These are phyloP conservation scores for Eurytoma adleriae DNA, from an alignment of 2,888 invertebrate species.

Conservation along the genomic window DNA sequence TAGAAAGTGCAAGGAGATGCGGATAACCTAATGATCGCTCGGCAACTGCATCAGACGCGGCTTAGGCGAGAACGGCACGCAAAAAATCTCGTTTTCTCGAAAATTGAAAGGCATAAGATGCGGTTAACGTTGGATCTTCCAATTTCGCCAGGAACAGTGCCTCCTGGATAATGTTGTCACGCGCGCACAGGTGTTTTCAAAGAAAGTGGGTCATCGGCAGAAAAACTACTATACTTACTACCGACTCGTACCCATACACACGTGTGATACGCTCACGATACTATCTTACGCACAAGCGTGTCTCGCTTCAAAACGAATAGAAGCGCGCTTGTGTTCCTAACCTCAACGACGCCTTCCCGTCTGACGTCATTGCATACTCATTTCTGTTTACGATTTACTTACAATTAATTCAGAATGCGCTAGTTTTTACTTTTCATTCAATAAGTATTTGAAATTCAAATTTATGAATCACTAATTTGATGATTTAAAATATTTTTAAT, in stretches of 20 bases:
- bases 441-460: too few species aligned
- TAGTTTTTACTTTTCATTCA: too few species aligned
- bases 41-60: not conserved
- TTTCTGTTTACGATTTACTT: not conserved
- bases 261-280: not conserved
- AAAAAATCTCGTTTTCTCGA: not conserved
- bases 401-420: too few species aligned
- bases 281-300: not conserved
- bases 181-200: constrained; percentile 1
- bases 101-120: not conserved
- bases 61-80: not conserved
- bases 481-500: too few species aligned
- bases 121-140: not conserved
- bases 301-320: not conserved
- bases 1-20: too few species aligned
- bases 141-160: not conserved
- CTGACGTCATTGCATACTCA: not conserved
- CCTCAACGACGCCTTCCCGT: not conserved
- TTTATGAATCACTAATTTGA: too few species aligned
- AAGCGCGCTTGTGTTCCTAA: not conserved
- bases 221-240: too few species aligned
- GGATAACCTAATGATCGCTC: too few species aligned
- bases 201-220: not conserved
- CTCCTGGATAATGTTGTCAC: not conserved
- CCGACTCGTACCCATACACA: too few species aligned